Evolutionary conservation across 2,888 invertebrate genomes (phyloP).

Genomic region (Oxystoma pomonae): DNA sequence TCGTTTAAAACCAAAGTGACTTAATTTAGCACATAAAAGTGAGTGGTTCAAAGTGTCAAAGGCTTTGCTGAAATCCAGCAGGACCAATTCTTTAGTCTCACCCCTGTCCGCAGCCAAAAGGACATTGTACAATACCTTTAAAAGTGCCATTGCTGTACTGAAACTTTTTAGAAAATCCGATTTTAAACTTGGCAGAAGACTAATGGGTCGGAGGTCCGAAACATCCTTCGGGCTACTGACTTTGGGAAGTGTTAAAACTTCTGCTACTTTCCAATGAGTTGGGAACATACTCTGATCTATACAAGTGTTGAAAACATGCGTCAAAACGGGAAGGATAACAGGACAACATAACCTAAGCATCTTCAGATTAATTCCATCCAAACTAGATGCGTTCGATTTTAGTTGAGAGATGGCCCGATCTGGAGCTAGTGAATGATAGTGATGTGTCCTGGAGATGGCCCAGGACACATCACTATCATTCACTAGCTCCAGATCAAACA

Average conservation of each 20-base stretch:
- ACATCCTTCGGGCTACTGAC: background rate
- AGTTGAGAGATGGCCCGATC: background rate
- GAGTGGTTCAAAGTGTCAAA: background rate
- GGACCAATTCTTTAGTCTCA: background rate
- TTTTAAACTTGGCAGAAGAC: background rate
- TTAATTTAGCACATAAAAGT: background rate
- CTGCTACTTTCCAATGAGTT: background rate
- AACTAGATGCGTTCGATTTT: background rate
- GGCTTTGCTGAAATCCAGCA: background rate
- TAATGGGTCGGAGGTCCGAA: background rate
- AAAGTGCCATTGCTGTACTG: background rate
- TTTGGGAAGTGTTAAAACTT: background rate
- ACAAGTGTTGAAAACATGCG: background rate
- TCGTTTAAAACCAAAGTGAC: background rate
- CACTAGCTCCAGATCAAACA: background rate
- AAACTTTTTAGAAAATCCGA: no score
- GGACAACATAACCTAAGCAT: background rate
- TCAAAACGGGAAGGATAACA: background rate
- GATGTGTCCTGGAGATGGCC: no score
- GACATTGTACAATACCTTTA: background rate
- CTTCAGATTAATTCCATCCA: background rate
- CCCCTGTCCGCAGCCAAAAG: background rate
- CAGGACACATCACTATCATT: background rate
- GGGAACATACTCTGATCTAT: background rate
- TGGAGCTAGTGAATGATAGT: no score